Percentiles rank a stretch among this genome's conserved stretches.
These are phyloP conservation scores for Anorthoa munda DNA, from an alignment of 2,888 invertebrate genomes.

Conservation along the genomic window DNA sequence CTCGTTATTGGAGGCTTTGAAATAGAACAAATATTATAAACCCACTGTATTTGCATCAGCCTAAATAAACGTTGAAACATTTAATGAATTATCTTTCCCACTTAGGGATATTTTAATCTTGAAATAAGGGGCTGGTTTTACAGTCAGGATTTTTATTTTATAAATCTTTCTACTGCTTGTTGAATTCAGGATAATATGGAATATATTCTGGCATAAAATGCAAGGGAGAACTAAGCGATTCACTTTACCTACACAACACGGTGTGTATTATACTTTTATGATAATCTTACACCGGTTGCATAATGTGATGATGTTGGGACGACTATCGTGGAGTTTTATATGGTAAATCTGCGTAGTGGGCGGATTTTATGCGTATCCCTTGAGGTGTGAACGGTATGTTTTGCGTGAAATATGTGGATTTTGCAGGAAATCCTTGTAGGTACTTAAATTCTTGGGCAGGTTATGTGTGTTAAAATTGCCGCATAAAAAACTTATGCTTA, in stretches of 20 bases:
- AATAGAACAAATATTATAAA: slow-evolving; percentile 20
- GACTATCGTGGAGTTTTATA: slow-evolving; percentile 81
- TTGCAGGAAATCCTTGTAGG: slow-evolving; percentile 29
- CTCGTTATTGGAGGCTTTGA: slow-evolving; percentile 22
- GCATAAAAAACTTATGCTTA: neutral
- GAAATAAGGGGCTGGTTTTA: slow-evolving; percentile 23
- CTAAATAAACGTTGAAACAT: slow-evolving; percentile 38
- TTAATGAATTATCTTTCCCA: slow-evolving; percentile 37
- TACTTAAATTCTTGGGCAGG: slow-evolving; percentile 18
- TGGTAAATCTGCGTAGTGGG: slow-evolving; percentile 79
- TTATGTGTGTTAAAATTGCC: neutral
- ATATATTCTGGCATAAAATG: slow-evolving; percentile 66
- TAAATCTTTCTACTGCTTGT: slow-evolving; percentile 24
- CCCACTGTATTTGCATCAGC: slow-evolving; percentile 14
- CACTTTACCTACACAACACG: slow-evolving; percentile 68
- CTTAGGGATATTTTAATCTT: slow-evolving; percentile 40
- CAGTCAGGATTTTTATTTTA: slow-evolving; percentile 6
- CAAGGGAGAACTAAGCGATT: slow-evolving; percentile 64
- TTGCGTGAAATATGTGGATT: slow-evolving; percentile 52
- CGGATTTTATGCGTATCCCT: slow-evolving; percentile 76
- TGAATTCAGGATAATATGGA: slow-evolving; percentile 37
- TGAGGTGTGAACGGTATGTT: slow-evolving; percentile 63
- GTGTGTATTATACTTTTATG: slow-evolving; percentile 84
- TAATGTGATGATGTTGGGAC: slow-evolving; percentile 85
- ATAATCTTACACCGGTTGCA: slow-evolving; percentile 86